These are phyloP conservation scores for Erannis defoliaria DNA, from an alignment of 2,888 invertebrate species.

Conservation along the genomic window DNA sequence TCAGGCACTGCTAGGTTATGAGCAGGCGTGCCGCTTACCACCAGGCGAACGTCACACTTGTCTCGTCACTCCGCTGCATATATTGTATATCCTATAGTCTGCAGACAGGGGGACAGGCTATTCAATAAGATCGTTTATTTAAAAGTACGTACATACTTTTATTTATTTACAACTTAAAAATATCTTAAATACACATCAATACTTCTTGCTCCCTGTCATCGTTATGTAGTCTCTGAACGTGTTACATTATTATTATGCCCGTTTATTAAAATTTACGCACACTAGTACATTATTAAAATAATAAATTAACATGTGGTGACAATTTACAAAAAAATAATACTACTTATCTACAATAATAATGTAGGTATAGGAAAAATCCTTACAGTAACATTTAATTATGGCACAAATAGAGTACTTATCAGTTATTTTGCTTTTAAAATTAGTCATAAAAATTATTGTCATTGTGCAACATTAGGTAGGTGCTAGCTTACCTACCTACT, in stretches of 20 bases:
- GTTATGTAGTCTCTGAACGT: constrained; percentile 11
- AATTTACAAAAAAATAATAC: constrained; percentile 35
- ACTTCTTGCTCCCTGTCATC: constrained; percentile 4
- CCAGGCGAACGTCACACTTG: too few species aligned
- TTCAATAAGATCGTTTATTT: neutral
- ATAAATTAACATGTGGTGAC: constrained; percentile 32
- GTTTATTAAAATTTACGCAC: constrained; percentile 18
- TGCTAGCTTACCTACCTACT: too few species aligned
- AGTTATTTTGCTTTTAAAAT: neutral
- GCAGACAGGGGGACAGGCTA: too few species aligned
- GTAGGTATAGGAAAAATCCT: constrained; percentile 2
- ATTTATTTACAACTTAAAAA: constrained; percentile 33
- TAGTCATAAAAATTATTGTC: neutral
- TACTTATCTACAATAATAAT: constrained; percentile 28
- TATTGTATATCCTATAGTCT: too few species aligned
- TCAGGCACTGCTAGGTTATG: too few species aligned
- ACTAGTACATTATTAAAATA: constrained; percentile 16
- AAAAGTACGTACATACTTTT: constrained; percentile 11
- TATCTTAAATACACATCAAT: constrained; percentile 31
- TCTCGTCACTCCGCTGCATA: too few species aligned
- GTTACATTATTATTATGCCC: constrained; percentile 27
- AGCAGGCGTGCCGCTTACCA: too few species aligned
- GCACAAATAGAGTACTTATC: constrained; percentile 21
- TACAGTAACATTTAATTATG: constrained; percentile 19
- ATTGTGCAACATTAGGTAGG: neutral